Conservation (phyloP, 2,113 vertebrate genomes). For the Hippocampus mohnikei region DNA sequence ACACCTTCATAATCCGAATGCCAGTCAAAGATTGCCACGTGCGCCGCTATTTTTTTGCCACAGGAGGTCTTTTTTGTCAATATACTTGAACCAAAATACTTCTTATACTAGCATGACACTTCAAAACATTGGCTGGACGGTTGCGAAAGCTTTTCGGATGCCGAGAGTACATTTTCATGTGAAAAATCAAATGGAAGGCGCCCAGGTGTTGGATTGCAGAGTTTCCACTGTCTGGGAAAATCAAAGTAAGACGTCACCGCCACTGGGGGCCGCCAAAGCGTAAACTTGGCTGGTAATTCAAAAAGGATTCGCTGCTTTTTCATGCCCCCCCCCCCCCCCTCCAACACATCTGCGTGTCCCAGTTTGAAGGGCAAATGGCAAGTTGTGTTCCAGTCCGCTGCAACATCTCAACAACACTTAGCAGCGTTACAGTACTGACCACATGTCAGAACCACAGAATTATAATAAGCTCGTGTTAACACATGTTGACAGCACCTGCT, state of each 20-base stretch:
- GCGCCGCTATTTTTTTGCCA: no score
- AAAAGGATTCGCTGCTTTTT: neutral
- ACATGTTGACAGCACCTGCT: constrained; percentile 39
- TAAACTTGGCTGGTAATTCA: neutral
- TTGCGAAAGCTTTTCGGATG: neutral
- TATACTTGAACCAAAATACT: no score
- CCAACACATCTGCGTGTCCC: constrained; percentile 18
- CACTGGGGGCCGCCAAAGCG: constrained; percentile 46
- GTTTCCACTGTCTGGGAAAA: neutral
- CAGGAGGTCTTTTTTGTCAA: no score
- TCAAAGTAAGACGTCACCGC: constrained; percentile 3
- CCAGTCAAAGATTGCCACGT: no score
- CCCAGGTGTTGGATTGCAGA: neutral
- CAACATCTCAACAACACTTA: constrained; percentile 17
- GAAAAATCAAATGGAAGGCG: neutral
- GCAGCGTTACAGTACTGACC: constrained; percentile 13
- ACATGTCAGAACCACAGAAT: constrained; percentile 15
- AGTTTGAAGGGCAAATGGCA: constrained; percentile 9
- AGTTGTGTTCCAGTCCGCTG: constrained; percentile 7
- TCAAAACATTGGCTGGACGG: neutral
- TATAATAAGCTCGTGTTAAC: constrained; percentile 17
- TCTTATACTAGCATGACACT: neutral
- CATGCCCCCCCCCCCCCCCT: neutral
- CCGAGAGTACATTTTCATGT: neutral
- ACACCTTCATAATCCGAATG: no score